Base-by-base conservation (phyloP, 2,888 invertebrate genomes). In the Cosmorhoe ocellata region DNA sequence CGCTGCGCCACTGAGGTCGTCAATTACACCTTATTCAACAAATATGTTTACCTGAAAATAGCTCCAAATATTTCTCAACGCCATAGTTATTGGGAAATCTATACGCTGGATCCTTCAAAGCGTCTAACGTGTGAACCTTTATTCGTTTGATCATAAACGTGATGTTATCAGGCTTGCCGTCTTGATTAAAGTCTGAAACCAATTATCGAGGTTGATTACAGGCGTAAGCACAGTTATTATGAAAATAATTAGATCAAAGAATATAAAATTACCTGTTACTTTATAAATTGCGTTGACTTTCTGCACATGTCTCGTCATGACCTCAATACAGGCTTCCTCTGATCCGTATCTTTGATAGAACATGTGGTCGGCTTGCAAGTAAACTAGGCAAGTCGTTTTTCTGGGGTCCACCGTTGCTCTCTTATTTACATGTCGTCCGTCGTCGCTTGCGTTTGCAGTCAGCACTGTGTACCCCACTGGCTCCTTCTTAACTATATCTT, bases 21-120 rank as follows among this genome's bases (percentile, higher is more conserved):
- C n/a, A n/a, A 18, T 18, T 18, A 3, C 18, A n/a, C n/a, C n/a
- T n/a, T n/a, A n/a, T n/a, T n/a, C 18, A 18, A 18, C 18, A 18
- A 18, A 3, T 18, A 24, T 4, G 2, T 24, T 24, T 26, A 96
- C 96, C 96, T 64, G 98, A 98, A 91, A 99, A 99, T 58, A 99
- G 92, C 88, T 99, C 99, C 59, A 99, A 92, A 90, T 98, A 99
- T 91, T 99, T 99, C 81, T 98, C 99, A 48, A 99, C 99, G 36
- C 99, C 99, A 79, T 99, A 98, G 86, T 98, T 98, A 67, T 96
- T 96, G 0, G 97, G 96, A 84, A 97, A 97, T 65, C 97, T 93
- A 87, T 98, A 98, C 39, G 94, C 92, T 6, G 96, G 94, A 84
- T 97, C 97, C 69, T 94, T 94, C 58, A 97, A 90, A 43, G 97